Percentiles rank a stretch among this genome's conserved stretches.
Conservation (phyloP, 2,888 invertebrate genomes). For the Helicoverpa assulta region DNA sequence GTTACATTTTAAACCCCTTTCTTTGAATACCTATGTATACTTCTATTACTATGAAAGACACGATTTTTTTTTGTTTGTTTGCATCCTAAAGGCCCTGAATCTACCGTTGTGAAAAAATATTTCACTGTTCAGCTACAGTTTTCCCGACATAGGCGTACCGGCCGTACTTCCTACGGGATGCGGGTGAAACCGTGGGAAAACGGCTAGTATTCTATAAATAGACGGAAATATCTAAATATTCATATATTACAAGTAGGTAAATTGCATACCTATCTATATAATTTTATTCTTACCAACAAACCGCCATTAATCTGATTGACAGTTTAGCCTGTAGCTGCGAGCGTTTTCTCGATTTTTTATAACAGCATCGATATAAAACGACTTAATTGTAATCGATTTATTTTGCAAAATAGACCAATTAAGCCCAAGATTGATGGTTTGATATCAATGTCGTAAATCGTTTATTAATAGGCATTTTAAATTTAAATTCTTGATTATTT, state of each 20-base stretch:
- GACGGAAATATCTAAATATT: background rate
- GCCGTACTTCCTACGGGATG: too few species aligned
- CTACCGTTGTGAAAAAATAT: too few species aligned
- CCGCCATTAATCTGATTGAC: constrained; percentile 48
- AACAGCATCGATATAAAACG: constrained; percentile 26
- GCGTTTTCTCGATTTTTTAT: constrained; percentile 41
- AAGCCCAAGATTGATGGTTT: constrained; percentile 43
- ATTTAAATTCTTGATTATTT: background rate
- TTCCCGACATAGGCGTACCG: too few species aligned
- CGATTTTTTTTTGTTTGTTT: too few species aligned
- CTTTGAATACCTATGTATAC: too few species aligned
- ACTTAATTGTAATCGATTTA: constrained; percentile 45
- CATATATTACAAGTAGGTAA: background rate
- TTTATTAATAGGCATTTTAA: constrained; percentile 9
- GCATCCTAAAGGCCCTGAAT: too few species aligned
- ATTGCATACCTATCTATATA: constrained; percentile 2
- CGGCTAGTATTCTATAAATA: background rate
- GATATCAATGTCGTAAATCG: constrained; percentile 18
- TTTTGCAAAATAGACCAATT: constrained; percentile 43
- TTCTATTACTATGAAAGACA: too few species aligned
- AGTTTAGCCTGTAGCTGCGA: constrained; percentile 40
- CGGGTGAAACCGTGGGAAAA: too few species aligned
- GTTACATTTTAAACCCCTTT: too few species aligned
- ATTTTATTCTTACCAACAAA: constrained; percentile 33
- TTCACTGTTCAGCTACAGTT: too few species aligned